Evolutionary conservation across 35 echinoderm and acorn worm species (phyloP).

Genomic region (Ophioderma brevispina): DNA sequence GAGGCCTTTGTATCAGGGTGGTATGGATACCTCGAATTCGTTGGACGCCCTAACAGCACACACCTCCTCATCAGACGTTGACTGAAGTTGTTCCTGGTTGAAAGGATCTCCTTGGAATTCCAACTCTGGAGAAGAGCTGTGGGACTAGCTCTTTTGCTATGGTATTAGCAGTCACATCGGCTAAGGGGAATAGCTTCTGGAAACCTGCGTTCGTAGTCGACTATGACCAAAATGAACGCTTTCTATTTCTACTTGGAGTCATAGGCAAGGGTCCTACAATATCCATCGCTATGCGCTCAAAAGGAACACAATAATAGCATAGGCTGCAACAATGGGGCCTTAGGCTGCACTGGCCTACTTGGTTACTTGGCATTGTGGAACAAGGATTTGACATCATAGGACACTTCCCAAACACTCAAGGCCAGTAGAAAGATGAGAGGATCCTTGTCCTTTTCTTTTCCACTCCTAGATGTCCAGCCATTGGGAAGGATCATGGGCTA

Average conservation of each 20-base stretch:
- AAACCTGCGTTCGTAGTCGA: slow-evolving; percentile 38
- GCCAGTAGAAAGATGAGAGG: slow-evolving; percentile 55
- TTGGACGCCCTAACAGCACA: not conserved
- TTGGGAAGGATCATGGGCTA: slow-evolving; percentile 45
- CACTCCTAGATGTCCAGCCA: slow-evolving; percentile 43
- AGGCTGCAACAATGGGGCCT: slow-evolving; percentile 41
- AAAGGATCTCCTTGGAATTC: slow-evolving; percentile 55
- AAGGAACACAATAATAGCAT: slow-evolving; percentile 64
- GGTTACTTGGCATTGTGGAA: slow-evolving; percentile 52
- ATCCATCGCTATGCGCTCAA: slow-evolving; percentile 57
- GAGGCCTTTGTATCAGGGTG: slow-evolving; percentile 51
- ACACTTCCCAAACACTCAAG: slow-evolving; percentile 31
- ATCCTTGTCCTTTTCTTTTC: slow-evolving; percentile 37
- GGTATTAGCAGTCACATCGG: slow-evolving; percentile 32
- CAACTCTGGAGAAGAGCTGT: slow-evolving; percentile 50
- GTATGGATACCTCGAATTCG: slow-evolving; percentile 54
- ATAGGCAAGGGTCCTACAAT: slow-evolving; percentile 70
- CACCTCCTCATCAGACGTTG: slow-evolving; percentile 38
- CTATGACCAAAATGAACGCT: slow-evolving; percentile 48
- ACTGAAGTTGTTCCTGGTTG: slow-evolving; percentile 75
- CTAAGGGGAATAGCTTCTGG: slow-evolving; percentile 56
- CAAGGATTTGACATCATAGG: slow-evolving; percentile 33
- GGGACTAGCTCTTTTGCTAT: not conserved
- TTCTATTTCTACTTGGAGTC: slow-evolving; percentile 38
- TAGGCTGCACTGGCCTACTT: slow-evolving; percentile 44